A percentile compares a stretch with the other conserved stretches of the same genome.
phyloP scores from a whole-genome alignment of 2,113 vertebrate species.

The Calidris pugnax region DNA sequence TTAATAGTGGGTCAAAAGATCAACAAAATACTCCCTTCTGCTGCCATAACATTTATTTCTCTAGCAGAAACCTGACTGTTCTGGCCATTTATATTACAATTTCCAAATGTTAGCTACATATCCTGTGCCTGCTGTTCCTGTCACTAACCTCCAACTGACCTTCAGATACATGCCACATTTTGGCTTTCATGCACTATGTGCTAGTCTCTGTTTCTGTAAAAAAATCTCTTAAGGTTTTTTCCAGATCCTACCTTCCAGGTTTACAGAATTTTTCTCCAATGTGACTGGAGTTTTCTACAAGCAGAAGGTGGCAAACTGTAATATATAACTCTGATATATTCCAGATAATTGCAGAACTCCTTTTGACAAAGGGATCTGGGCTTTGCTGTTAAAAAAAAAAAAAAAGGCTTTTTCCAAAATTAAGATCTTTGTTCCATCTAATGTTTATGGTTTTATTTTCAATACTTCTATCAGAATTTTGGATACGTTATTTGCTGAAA shows the following conservation, averaged over 20 bases:
- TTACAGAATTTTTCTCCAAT: background rate
- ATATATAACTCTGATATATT: background rate
- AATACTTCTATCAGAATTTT: background rate
- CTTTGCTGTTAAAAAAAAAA: background rate
- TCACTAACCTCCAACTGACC: background rate
- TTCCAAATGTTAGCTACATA: background rate
- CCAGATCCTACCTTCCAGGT: background rate
- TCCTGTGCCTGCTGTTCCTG: background rate
- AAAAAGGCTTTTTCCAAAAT: too few relatives aligned
- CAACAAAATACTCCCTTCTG: background rate
- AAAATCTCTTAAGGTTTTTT: background rate
- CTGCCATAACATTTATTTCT: background rate
- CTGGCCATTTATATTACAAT: background rate
- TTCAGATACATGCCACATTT: background rate
- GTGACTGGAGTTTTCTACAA: background rate
- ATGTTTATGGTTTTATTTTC: background rate
- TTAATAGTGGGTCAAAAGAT: background rate
- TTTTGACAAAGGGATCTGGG: background rate
- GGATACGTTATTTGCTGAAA: background rate
- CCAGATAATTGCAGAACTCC: background rate
- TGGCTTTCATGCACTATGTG: background rate
- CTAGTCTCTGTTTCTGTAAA: background rate
- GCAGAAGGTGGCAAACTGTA: background rate
- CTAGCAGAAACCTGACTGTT: background rate
- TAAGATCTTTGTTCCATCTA: background rate